phyloP scores from a whole-genome alignment of 2,797 vertebrate species.

The Xyrichtys novacula region DNA sequence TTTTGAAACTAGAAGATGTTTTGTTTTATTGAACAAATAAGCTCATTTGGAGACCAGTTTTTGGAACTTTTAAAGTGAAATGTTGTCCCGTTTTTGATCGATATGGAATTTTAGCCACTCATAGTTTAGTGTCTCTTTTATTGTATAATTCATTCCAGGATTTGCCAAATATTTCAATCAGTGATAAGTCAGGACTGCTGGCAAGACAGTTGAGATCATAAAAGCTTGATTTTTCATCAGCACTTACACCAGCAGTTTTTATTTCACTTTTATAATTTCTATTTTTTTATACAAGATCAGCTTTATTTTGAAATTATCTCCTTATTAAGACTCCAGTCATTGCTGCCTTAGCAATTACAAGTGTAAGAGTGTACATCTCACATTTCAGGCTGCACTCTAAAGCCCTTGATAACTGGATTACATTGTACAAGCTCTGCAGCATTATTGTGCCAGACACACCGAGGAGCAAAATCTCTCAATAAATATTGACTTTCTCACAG shows the following conservation, averaged over 20 bases:
- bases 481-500: slow-evolving; percentile 49
- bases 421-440: slow-evolving; percentile 21
- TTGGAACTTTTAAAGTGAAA: too few species aligned
- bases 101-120: too few species aligned
- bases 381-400: slow-evolving; percentile 3
- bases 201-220: too few species aligned
- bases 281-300: neutral
- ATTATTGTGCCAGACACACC: slow-evolving; percentile 30
- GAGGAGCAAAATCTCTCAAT: slow-evolving; percentile 30
- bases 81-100: too few species aligned
- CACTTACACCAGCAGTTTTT: neutral
- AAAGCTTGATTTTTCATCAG: neutral
- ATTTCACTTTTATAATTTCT: neutral
- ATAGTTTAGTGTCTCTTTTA: too few species aligned
- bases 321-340: neutral
- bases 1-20: too few species aligned
- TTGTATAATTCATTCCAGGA: too few species aligned
- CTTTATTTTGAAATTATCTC: neutral
- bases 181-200: too few species aligned
- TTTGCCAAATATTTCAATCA: too few species aligned
- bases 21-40: too few species aligned
- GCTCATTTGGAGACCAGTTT: too few species aligned
- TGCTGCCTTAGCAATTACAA: neutral
- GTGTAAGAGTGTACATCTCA: neutral
- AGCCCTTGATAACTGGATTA: slow-evolving; percentile 35